Percentiles rank a stretch among this genome's conserved stretches.
These are phyloP conservation scores for Ischnura elegans DNA, from an alignment of 2,888 invertebrate species.

Conservation along the genomic window DNA sequence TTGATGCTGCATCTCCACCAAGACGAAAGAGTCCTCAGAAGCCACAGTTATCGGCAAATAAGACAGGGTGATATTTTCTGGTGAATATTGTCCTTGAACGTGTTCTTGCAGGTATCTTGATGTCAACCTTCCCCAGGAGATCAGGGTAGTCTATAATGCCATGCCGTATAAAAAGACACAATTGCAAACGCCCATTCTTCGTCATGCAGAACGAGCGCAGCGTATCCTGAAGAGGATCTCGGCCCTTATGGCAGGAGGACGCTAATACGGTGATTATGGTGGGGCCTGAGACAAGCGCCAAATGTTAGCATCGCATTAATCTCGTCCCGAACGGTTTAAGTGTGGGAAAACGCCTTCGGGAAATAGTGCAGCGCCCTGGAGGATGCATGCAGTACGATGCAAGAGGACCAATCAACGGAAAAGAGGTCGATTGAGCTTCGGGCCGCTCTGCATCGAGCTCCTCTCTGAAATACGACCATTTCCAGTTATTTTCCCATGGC, in stretches of 20 bases:
- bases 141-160: too few species aligned
- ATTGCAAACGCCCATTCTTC: too few species aligned
- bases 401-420: constrained; percentile 26
- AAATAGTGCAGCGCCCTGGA: background rate
- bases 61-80: too few species aligned
- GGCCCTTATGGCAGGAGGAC: background rate
- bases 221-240: background rate
- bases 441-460: background rate
- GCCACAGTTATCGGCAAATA: too few species aligned
- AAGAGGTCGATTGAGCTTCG: constrained; percentile 41
- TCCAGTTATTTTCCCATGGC: constrained; percentile 23
- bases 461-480: background rate
- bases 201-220: too few species aligned
- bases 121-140: too few species aligned
- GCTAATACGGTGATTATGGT: background rate
- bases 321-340: background rate
- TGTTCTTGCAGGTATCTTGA: too few species aligned
- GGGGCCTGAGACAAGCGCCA: background rate
- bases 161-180: too few species aligned
- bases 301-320: background rate
- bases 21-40: too few species aligned
- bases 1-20: too few species aligned
- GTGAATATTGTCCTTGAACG: too few species aligned
- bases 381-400: background rate
- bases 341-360: constrained; percentile 8